Percentiles rank a stretch among this genome's conserved stretches.
Conservation (phyloP, 2,888 invertebrate species). For the Amphipoea lucens region DNA sequence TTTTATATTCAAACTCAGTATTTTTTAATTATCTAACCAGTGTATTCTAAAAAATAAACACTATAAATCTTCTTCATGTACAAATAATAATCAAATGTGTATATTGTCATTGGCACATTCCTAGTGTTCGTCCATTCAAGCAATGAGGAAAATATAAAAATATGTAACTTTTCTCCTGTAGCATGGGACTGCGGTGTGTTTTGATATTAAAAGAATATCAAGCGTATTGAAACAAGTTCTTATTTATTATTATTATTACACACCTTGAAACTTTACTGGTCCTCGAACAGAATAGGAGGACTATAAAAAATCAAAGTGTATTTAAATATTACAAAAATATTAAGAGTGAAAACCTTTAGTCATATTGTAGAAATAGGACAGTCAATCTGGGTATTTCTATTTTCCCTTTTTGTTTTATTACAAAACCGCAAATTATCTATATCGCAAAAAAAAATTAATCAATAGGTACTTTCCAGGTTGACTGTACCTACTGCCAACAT, state of each 20-base stretch:
- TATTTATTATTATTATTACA: slow-evolving; percentile 44
- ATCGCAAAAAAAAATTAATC: background rate
- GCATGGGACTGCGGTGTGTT: slow-evolving; percentile 38
- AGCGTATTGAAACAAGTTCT: slow-evolving; percentile 40
- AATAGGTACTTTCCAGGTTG: slow-evolving; percentile 16
- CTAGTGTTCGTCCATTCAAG: slow-evolving; percentile 30
- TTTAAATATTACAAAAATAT: slow-evolving; percentile 36
- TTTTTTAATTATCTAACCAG: background rate
- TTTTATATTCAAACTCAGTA: slow-evolving; percentile 6
- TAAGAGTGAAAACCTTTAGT: slow-evolving; percentile 8
- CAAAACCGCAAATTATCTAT: background rate
- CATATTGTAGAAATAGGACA: background rate
- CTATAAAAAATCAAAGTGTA: slow-evolving; percentile 62
- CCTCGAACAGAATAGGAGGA: slow-evolving; percentile 63
- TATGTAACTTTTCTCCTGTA: slow-evolving; percentile 19
- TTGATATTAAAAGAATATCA: slow-evolving; percentile 43
- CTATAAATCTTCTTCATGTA: background rate
- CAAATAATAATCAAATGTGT: background rate
- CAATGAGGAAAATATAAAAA: slow-evolving; percentile 27
- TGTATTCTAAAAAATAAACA: background rate
- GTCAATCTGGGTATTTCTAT: slow-evolving; percentile 25
- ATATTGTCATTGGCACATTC: slow-evolving; percentile 13
- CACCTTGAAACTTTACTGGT: slow-evolving; percentile 64
- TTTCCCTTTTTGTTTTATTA: background rate
- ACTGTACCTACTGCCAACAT: background rate